phyloP scores from a whole-genome alignment of 2,797 vertebrate species.

The Peromyscus eremicus region DNA sequence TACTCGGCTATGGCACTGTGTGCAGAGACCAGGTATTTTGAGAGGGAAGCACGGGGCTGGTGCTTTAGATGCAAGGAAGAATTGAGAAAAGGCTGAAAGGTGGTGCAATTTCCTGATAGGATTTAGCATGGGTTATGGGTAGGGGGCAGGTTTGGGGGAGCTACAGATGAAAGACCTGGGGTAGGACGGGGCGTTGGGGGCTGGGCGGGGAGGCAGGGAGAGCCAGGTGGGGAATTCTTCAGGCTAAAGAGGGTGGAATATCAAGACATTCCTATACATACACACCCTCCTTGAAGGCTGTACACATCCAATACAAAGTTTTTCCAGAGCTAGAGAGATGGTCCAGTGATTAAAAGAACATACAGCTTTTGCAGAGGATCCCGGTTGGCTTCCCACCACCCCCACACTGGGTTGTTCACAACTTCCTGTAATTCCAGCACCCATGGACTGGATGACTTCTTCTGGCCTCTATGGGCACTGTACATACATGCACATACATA shows the following conservation, averaged over 20 bases:
- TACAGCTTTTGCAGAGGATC: neutral
- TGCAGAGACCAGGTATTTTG: neutral
- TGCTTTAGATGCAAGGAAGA: neutral
- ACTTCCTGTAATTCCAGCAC: neutral
- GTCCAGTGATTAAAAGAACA: neutral
- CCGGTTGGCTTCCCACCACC: neutral
- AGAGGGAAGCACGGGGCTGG: neutral
- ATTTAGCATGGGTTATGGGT: neutral
- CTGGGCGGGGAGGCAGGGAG: too few species aligned
- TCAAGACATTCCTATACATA: neutral
- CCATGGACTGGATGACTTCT: neutral
- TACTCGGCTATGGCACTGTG: neutral
- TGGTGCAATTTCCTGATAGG: neutral
- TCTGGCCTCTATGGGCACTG: neutral
- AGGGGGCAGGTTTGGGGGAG: neutral
- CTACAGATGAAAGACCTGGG: neutral
- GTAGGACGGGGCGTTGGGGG: fast-evolving
- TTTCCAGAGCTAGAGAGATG: neutral
- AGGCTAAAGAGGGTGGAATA: neutral
- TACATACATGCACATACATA: neutral
- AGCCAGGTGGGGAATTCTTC: neutral
- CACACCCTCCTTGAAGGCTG: neutral
- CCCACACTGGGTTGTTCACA: neutral
- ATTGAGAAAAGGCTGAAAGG: neutral
- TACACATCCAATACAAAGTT: neutral